Conservation (phyloP, 2,113 vertebrate species). For the Rhipidura dahli region DNA sequence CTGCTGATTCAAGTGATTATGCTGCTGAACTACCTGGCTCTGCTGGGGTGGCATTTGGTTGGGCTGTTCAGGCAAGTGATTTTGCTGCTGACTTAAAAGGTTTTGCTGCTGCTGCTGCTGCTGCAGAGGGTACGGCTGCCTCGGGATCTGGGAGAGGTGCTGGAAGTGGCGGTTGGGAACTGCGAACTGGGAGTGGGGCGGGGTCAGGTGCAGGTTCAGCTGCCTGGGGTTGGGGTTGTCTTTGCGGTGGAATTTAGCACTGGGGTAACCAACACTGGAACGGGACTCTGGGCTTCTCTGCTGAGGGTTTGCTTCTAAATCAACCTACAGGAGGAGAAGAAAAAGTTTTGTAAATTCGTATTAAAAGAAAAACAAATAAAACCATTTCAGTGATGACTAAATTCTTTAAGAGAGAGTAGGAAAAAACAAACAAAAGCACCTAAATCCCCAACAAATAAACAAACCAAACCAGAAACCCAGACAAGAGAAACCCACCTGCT, state of each 20-base stretch:
- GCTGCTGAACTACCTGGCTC: conserved; percentile 78
- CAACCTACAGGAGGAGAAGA: conserved; percentile 74
- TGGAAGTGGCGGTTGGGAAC: conserved; percentile 79
- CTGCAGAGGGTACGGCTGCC: conserved; percentile 85
- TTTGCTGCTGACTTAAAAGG: conserved; percentile 75
- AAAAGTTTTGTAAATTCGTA: not conserved
- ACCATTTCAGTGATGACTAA: not conserved
- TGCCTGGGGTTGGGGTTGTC: conserved; percentile 87
- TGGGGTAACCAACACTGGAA: conserved; percentile 78
- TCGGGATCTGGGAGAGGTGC: conserved; percentile 83
- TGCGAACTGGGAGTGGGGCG: conserved; percentile 84
- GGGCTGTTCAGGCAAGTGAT: conserved; percentile 72
- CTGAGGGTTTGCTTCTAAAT: conserved; percentile 83
- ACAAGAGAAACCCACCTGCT: conserved; percentile 70
- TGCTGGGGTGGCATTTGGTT: conserved; percentile 78
- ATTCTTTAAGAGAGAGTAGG: not conserved
- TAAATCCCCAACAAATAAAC: not conserved
- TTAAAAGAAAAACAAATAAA: not conserved
- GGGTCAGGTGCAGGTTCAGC: conserved; percentile 87
- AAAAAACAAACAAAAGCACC: not conserved
- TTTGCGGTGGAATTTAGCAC: conserved; percentile 88
- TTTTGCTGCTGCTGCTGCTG: conserved; percentile 75
- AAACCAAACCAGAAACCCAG: not conserved
- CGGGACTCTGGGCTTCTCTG: conserved; percentile 89
- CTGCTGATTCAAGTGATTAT: conserved; percentile 73